Percentiles rank a stretch among this genome's conserved stretches.
Evolutionary conservation across 2,888 invertebrate species (phyloP).

Genomic region (Galerucella pusilla): DNA sequence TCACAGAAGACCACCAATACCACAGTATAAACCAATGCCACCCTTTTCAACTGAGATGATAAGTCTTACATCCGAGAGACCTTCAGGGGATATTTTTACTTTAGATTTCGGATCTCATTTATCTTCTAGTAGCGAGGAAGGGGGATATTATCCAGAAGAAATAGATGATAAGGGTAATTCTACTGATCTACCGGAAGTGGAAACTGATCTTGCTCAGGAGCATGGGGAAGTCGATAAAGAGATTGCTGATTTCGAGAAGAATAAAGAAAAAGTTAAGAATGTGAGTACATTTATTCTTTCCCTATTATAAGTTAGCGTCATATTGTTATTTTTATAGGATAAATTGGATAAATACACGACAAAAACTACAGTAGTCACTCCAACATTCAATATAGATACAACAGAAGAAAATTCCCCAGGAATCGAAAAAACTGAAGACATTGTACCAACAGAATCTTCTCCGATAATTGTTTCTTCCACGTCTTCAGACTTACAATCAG

Average conservation of each 20-base stretch:
- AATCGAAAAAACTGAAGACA: slow-evolving; percentile 4
- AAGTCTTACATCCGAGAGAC: slow-evolving; percentile 61
- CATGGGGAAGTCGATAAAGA: slow-evolving; percentile 52
- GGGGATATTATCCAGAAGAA: slow-evolving; percentile 50
- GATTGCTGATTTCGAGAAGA: slow-evolving; percentile 59
- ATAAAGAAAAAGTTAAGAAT: slow-evolving; percentile 62
- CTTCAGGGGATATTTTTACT: slow-evolving; percentile 61
- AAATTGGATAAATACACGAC: slow-evolving; percentile 59
- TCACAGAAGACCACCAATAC: slow-evolving; percentile 69
- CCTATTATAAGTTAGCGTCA: not conserved
- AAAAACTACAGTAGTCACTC: slow-evolving; percentile 49
- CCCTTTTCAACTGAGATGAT: slow-evolving; percentile 64
- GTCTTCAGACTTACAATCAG: not conserved
- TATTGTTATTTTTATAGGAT: slow-evolving; percentile 31
- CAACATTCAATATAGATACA: slow-evolving; percentile 47
- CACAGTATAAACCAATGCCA: slow-evolving; percentile 73
- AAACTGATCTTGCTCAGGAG: slow-evolving; percentile 47
- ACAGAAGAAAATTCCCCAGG: slow-evolving; percentile 27
- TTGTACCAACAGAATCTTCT: slow-evolving; percentile 1
- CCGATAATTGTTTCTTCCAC: not conserved
- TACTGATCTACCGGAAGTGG: slow-evolving; percentile 52
- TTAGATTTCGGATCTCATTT: slow-evolving; percentile 60
- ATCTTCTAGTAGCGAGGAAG: slow-evolving; percentile 50
- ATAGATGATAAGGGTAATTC: slow-evolving; percentile 55
- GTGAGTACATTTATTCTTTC: slow-evolving; percentile 9